Evolutionary conservation across 1,140 invertebrate genomes (phyloP).

Genomic region (Periplaneta americana): DNA sequence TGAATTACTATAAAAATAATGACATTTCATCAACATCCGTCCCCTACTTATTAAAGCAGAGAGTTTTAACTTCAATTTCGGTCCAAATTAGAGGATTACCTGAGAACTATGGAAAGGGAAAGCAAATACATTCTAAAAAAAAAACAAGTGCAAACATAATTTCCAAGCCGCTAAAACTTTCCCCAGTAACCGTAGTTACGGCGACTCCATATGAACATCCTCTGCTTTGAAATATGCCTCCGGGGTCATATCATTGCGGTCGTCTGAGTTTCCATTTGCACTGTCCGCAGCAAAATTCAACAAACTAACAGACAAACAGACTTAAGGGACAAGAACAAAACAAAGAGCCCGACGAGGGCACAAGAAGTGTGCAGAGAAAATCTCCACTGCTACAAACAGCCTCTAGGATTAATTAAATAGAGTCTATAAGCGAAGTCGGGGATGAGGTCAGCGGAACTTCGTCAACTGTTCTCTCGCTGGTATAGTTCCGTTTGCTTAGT

Average conservation of each 20-base stretch:
- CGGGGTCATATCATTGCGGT: neutral
- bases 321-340: neutral
- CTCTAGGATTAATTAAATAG: neutral
- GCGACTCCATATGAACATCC: neutral
- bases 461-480: neutral
- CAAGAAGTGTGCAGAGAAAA: no score
- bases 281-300: neutral
- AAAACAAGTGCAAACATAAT: no score
- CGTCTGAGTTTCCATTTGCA: neutral
- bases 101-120: no score
- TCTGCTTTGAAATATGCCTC: neutral
- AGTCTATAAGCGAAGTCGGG: neutral
- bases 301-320: neutral
- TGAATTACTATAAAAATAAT: no score
- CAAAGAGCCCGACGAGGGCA: neutral
- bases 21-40: no score
- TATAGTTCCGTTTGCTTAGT: neutral
- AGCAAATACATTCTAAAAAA: no score
- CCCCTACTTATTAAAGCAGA: no score
- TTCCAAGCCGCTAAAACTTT: neutral
- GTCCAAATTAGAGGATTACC: no score
- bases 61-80: no score
- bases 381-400: neutral
- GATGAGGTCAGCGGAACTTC: neutral
- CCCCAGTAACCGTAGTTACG: neutral